Evolutionary conservation across 1,140 invertebrate genomes (phyloP), one percentile per base, ranked within the genome.

Genomic region (Drosophila ercepeae): DNA sequence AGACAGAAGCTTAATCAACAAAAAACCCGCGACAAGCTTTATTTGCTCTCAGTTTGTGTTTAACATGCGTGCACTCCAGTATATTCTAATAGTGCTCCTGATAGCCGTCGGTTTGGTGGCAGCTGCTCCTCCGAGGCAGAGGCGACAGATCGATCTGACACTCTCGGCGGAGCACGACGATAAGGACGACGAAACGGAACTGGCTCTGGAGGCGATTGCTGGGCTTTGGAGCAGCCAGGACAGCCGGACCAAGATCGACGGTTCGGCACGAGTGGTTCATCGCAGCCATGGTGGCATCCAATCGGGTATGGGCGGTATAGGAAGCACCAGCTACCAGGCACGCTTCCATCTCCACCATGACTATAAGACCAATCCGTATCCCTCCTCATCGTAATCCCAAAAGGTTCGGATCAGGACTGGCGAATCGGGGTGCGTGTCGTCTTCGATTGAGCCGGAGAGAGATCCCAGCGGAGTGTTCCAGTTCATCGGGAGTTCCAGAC

Each of bases 181-280:
- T 39, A 79, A 89, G 45, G 79, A 89, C 3, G 81, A 79, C 14
- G 84, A 89, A 13, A 91, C 90, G 4, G 90, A 91, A 50, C 46
- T 91, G 49, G 83, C 90, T 0, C n/a, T 90, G 18, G 90, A 91
- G 59, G 90, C 90, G 0, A 91, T 91, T 42, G 90, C 90, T 0
- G 89, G 89, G n/a, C 59, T 91, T 1, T 91, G 90, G 90, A 78
- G 82, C 14, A 91, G 90, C 42, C 50, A 77, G 0, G 90, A 91
- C 42, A 84, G 81, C 4, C 70, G 89, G 2, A 91, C 90, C 0
- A 88, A 91, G 42, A 57, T 91, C 14, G 90, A 91, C 18, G 90
- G 90, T 4, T 88, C 90, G 0, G 90, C 88, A 0, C 70, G 77
- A 6, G 63, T 91, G 1, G 71, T 90, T 46, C 90, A 91, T 64